These are phyloP conservation scores for Pollicipes pollicipes DNA, from an alignment of 1,140 invertebrate species.

Conservation along the genomic window DNA sequence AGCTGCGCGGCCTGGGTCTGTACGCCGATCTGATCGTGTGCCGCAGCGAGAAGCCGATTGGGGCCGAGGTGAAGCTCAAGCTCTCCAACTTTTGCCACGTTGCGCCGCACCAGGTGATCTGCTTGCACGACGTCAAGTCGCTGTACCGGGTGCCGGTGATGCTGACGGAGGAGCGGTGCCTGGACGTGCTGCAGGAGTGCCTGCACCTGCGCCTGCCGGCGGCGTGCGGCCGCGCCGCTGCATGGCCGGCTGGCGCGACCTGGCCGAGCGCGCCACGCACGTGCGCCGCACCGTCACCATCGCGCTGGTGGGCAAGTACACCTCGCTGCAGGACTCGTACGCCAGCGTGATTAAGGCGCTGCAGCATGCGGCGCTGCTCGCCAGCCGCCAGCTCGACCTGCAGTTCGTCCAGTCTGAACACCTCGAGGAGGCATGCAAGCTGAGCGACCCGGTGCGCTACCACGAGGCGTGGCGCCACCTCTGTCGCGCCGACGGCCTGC, in stretches of 20 bases:
- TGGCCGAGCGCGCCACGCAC: conserved; percentile 64
- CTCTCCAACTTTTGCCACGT: conserved; percentile 96
- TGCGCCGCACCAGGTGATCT: conserved; percentile 57
- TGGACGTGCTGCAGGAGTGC: conserved; percentile 65
- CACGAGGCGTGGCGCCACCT: conserved; percentile 86
- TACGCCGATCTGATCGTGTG: conserved; percentile 94
- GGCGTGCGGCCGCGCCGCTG: conserved; percentile 43
- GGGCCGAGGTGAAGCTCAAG: conserved; percentile 66
- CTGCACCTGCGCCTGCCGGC: conserved; percentile 53
- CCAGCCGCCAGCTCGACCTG: conserved; percentile 65
- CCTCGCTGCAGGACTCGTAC: conserved; percentile 86
- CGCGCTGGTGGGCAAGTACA: conserved; percentile 97
- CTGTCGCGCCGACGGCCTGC: conserved; percentile 78
- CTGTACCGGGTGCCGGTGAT: conserved; percentile 91
- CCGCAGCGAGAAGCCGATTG: conserved; percentile 70
- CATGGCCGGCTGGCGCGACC: conserved; percentile 75
- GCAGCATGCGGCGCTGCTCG: conserved; percentile 71
- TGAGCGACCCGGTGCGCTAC: conserved; percentile 58
- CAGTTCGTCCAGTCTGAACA: conserved; percentile 44
- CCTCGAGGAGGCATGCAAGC: conserved; percentile 55
- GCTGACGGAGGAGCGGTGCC: conserved; percentile 76
- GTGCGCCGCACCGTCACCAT: conserved; percentile 68
- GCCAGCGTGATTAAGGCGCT: conserved; percentile 89
- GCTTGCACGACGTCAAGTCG: conserved; percentile 81
- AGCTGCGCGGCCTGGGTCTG: conserved; percentile 75